Percentiles rank a stretch among this genome's conserved stretches.
These are phyloP conservation scores for Coccyzus lansbergi DNA, from an alignment of 2,797 vertebrate genomes.

Conservation along the genomic window DNA sequence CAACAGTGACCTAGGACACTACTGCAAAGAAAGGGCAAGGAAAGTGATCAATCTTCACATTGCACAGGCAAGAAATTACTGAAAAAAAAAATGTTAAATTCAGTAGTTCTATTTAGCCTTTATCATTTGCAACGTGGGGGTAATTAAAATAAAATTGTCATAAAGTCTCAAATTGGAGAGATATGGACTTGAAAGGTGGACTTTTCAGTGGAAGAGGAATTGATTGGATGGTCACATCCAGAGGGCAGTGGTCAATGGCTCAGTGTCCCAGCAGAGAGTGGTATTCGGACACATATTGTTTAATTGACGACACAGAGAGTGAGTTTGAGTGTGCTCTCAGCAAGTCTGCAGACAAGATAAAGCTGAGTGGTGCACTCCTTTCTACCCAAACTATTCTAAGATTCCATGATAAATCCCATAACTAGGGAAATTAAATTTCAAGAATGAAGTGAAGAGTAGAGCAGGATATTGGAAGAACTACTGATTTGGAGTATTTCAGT, in stretches of 20 bases:
- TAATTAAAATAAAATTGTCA: background rate
- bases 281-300: too few relatives aligned
- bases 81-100: background rate
- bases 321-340: too few relatives aligned
- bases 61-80: background rate
- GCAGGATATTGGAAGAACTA: background rate
- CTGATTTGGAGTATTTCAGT: background rate
- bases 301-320: too few relatives aligned
- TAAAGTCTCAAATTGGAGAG: background rate
- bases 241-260: too few relatives aligned
- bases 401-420: background rate
- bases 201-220: too few relatives aligned
- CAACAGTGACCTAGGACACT: background rate
- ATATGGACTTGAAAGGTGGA: too few relatives aligned
- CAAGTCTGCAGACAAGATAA: too few relatives aligned
- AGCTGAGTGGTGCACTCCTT: too few relatives aligned
- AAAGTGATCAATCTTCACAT: background rate
- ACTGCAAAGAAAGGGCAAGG: background rate
- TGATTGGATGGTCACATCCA: too few relatives aligned
- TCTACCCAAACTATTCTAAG: too few relatives aligned
- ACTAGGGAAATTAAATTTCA: background rate
- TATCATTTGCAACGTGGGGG: background rate
- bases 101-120: background rate
- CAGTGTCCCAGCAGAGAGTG: too few relatives aligned
- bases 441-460: background rate